A percentile compares a stretch with the other conserved stretches of the same genome.
phyloP scores from a whole-genome alignment of 2,797 vertebrate species.

The Argya squamiceps region DNA sequence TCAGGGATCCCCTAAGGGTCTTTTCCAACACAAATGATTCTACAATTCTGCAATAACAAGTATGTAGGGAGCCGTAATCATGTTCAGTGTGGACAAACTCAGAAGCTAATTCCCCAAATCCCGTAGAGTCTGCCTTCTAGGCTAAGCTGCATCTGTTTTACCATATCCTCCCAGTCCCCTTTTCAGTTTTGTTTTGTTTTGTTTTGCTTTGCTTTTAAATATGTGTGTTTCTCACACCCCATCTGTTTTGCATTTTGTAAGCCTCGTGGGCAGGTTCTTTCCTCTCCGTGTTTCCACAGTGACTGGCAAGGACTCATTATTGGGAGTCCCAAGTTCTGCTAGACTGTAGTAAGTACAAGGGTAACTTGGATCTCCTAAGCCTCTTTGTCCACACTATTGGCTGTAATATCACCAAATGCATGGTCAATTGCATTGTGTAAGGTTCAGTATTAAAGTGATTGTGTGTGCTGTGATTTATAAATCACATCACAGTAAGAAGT shows the following conservation, averaged over 20 bases:
- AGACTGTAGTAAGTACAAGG: background rate
- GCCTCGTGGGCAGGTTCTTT: background rate
- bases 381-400: background rate
- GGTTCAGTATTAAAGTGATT: background rate
- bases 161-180: background rate
- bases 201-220: background rate
- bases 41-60: background rate
- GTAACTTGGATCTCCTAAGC: background rate
- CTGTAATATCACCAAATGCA: background rate
- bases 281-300: background rate
- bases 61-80: background rate
- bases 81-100: background rate
- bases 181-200: background rate
- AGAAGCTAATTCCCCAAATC: background rate
- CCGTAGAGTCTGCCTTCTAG: background rate
- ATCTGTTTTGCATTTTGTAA: background rate
- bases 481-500: background rate
- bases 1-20: background rate
- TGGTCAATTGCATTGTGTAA: background rate
- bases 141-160: background rate
- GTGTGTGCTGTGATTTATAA: background rate
- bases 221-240: background rate
- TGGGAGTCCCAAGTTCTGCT: background rate
- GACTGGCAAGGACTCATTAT: background rate
- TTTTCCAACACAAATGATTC: background rate